Conservation (phyloP, 2,113 vertebrate genomes). For the Chaetodon trifascialis region DNA sequence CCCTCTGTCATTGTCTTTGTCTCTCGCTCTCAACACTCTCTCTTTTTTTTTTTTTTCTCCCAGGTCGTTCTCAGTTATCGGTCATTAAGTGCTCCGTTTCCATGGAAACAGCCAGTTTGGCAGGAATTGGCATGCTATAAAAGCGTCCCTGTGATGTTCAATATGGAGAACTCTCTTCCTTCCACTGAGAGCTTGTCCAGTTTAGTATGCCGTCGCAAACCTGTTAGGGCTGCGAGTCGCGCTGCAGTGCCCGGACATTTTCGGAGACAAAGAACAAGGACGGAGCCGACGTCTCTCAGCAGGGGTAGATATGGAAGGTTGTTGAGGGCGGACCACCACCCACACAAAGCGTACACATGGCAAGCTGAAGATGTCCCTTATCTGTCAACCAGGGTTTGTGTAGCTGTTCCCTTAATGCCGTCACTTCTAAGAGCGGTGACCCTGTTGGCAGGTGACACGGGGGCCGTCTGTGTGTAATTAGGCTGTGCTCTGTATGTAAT, state of each 20-base stretch:
- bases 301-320: constrained; percentile 18
- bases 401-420: constrained; percentile 50
- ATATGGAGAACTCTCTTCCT: constrained; percentile 67
- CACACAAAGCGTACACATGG: constrained; percentile 20
- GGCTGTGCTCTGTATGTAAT: constrained; percentile 72
- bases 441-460: constrained; percentile 73
- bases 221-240: constrained; percentile 22
- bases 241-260: not conserved
- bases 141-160: constrained; percentile 72
- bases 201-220: constrained; percentile 54
- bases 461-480: constrained; percentile 74
- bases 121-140: constrained; percentile 73
- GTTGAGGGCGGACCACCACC: constrained; percentile 8
- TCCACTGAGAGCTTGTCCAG: constrained; percentile 61
- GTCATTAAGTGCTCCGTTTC: constrained; percentile 83
- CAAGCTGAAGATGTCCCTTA: constrained; percentile 39
- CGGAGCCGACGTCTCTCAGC: constrained; percentile 6
- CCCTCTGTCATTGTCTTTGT: constrained; percentile 67
- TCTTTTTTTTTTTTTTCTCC: constrained; percentile 44
- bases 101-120: constrained; percentile 84
- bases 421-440: constrained; percentile 68
- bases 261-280: constrained; percentile 6
- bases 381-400: constrained; percentile 52
- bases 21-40: constrained; percentile 53
- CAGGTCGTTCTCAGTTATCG: constrained; percentile 80